Evolutionary conservation across 1,140 invertebrate species (phyloP).

Genomic region (Fopius arisanus): DNA sequence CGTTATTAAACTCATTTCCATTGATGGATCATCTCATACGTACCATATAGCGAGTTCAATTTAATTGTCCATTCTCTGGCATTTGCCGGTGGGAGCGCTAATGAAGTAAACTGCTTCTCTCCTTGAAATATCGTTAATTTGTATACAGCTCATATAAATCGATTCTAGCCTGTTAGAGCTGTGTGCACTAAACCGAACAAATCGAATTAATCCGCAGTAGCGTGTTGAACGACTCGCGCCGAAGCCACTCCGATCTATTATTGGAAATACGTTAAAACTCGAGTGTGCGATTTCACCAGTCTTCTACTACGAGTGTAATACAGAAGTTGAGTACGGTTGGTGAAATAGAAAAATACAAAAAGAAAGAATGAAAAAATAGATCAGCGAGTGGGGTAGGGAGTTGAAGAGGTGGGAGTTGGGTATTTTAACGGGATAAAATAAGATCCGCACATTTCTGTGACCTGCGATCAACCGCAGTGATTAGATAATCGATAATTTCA

Average conservation of each 20-base stretch:
- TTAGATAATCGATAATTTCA: conserved; percentile 31
- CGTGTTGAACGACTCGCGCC: conserved; percentile 14
- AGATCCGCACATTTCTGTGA: conserved; percentile 9
- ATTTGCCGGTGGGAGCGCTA: background rate
- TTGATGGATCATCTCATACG: too few relatives aligned
- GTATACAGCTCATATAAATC: background rate
- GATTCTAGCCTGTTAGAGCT: background rate
- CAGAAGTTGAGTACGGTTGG: background rate
- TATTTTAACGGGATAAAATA: background rate
- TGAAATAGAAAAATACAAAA: background rate
- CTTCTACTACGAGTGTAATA: background rate
- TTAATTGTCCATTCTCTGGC: background rate
- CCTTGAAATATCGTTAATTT: background rate
- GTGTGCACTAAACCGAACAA: conserved; percentile 7
- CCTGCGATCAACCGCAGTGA: conserved; percentile 15
- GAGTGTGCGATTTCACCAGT: conserved; percentile 3
- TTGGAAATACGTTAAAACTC: conserved; percentile 10
- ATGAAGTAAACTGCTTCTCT: background rate
- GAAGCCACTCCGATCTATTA: conserved; percentile 14
- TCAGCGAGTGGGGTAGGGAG: background rate
- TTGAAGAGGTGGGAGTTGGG: background rate
- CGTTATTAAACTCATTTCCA: too few relatives aligned
- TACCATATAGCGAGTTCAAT: too few relatives aligned
- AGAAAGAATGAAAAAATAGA: background rate
- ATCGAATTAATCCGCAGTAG: conserved; percentile 20